phyloP scores from a whole-genome alignment of 2,888 invertebrate genomes.

The Hypomecis atomaria region DNA sequence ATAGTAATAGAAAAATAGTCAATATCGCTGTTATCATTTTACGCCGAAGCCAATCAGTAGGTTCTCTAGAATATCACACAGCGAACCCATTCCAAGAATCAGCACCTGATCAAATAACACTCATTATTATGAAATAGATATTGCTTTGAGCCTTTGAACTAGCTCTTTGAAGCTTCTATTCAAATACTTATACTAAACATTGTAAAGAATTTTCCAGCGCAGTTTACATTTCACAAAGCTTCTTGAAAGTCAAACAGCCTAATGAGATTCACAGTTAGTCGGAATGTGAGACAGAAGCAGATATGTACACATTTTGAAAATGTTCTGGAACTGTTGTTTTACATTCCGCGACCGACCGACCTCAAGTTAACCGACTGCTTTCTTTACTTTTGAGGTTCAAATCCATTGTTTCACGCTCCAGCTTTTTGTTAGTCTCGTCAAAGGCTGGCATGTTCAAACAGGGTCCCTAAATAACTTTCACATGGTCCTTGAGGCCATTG shows the following conservation, averaged over 20 bases:
- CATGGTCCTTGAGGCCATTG: conserved; percentile 72
- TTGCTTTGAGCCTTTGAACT: conserved; percentile 9
- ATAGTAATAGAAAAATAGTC: not conserved
- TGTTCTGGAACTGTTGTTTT: conserved; percentile 5
- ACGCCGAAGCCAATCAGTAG: conserved; percentile 1
- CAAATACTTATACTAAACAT: not conserved
- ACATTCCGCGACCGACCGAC: conserved; percentile 3
- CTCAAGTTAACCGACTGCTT: conserved; percentile 1
- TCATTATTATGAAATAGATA: conserved; percentile 15
- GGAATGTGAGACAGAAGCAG: conserved; percentile 6
- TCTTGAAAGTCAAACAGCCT: conserved; percentile 4
- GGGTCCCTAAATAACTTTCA: conserved; percentile 63
- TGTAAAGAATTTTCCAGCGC: not conserved
- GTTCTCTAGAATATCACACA: conserved; percentile 8
- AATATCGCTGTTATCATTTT: not conserved
- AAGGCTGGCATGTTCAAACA: conserved; percentile 35
- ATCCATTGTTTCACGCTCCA: conserved; percentile 27
- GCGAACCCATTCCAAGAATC: conserved; percentile 30
- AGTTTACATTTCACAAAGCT: conserved; percentile 1
- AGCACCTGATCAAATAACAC: conserved; percentile 42
- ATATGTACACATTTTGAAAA: conserved; percentile 13
- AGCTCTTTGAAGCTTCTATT: conserved; percentile 20
- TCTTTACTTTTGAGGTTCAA: conserved; percentile 3
- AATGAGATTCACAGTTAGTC: conserved; percentile 14
- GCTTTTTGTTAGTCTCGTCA: conserved; percentile 41